Percentiles rank a stretch among this genome's conserved stretches.
These are phyloP conservation scores for Rachycentron canadum DNA, from an alignment of 2,797 vertebrate genomes.

Conservation along the genomic window DNA sequence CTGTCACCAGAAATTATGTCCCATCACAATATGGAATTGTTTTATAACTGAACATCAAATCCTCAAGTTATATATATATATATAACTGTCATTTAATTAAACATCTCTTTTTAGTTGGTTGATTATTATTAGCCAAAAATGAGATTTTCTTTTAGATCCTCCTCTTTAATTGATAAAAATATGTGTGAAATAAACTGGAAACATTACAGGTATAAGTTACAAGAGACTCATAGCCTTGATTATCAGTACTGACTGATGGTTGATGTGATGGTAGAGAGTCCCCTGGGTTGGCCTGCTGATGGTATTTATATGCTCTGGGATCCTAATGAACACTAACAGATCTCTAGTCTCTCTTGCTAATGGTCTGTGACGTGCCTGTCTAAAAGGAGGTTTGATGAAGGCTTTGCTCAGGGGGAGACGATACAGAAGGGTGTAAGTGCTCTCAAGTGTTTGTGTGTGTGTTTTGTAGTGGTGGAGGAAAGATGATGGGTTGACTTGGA, in stretches of 20 bases:
- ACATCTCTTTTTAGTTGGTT: not conserved
- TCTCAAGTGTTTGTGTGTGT: conserved; percentile 17
- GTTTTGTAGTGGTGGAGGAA: not conserved
- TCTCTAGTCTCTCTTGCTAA: conserved; percentile 59
- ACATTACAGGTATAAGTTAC: not conserved
- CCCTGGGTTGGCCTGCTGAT: conserved; percentile 50
- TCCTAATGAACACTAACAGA: conserved; percentile 65
- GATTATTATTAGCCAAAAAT: not conserved
- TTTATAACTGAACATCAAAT: too few species aligned
- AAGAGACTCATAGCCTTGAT: not conserved
- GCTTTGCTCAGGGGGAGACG: conserved; percentile 27
- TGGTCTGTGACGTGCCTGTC: conserved; percentile 55
- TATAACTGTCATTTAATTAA: not conserved
- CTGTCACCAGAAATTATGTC: not conserved
- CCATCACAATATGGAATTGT: too few species aligned
- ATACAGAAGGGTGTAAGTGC: conserved; percentile 28
- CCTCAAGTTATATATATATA: too few species aligned
- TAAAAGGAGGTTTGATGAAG: conserved; percentile 54
- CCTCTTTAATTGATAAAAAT: not conserved
- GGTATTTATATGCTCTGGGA: conserved; percentile 57
- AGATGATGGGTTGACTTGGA: not conserved
- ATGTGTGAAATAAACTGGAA: not conserved
- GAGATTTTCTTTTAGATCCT: not conserved
- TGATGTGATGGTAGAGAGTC: conserved; percentile 32
- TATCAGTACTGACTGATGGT: conserved; percentile 26